Conservation (phyloP, 2,888 invertebrate genomes). For the Odontocolon sp. region DNA sequence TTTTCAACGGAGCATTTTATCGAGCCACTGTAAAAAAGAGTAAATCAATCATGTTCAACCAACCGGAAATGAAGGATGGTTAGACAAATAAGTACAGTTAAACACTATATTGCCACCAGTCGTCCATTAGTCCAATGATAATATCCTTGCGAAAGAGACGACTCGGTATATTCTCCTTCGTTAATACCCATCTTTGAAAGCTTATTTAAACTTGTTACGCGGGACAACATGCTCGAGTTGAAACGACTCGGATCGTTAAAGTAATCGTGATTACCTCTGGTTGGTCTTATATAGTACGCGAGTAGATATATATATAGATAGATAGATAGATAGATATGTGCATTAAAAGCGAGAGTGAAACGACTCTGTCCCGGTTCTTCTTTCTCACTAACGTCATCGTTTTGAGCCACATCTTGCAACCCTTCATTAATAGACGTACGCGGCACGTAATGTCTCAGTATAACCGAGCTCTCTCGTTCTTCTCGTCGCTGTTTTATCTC, state of each 20-base stretch:
- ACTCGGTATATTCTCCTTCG: not conserved
- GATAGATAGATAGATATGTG: not conserved
- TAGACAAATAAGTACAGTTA: not conserved
- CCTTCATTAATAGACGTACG: constrained; percentile 48
- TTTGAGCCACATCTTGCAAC: constrained; percentile 50
- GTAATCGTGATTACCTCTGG: constrained; percentile 44
- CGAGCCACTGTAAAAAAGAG: not conserved
- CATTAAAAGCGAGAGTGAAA: constrained; percentile 36
- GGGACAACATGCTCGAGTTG: constrained; percentile 10
- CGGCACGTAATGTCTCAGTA: constrained; percentile 45
- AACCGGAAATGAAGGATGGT: constrained; percentile 12
- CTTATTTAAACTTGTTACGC: constrained; percentile 45
- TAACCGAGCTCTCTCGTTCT: constrained; percentile 9
- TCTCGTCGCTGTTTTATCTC: constrained; percentile 30
- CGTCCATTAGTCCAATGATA: constrained; percentile 39
- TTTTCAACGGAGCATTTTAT: not conserved
- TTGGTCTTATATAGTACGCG: constrained; percentile 33
- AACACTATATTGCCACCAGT: not conserved
- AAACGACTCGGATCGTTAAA: constrained; percentile 52
- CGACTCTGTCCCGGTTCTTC: too few species aligned
- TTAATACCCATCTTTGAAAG: constrained; percentile 48
- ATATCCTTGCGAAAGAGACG: constrained; percentile 30
- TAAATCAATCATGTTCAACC: not conserved
- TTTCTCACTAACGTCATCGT: constrained; percentile 38
- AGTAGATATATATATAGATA: constrained; percentile 16